A percentile compares a stretch with the other conserved stretches of the same genome.
Conservation (phyloP, 2,888 invertebrate species). For the Tricholauxania praeusta region DNA sequence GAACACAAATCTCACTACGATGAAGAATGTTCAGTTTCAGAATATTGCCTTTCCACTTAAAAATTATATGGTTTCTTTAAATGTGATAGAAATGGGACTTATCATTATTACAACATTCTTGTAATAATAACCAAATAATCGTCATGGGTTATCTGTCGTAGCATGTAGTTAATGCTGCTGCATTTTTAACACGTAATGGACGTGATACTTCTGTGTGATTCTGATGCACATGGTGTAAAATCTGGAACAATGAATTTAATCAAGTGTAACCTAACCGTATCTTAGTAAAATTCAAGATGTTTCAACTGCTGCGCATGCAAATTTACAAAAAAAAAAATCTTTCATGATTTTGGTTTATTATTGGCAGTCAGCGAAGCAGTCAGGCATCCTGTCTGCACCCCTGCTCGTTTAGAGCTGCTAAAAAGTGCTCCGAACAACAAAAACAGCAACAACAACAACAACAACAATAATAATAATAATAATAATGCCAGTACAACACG, state of each 20-base stretch:
- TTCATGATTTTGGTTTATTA: slow-evolving; percentile 10
- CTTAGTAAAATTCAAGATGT: slow-evolving; percentile 4
- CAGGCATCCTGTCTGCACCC: slow-evolving; percentile 29
- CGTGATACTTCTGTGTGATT: too few relatives aligned
- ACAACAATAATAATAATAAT: slow-evolving; percentile 19
- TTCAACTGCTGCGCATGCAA: not conserved
- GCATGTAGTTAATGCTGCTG: too few relatives aligned
- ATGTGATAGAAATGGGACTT: too few relatives aligned
- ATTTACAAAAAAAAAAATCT: not conserved
- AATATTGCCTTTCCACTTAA: too few relatives aligned
- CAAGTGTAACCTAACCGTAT: slow-evolving; percentile 14
- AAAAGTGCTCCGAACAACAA: slow-evolving; percentile 11
- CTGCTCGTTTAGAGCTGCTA: slow-evolving; percentile 9
- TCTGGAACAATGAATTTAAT: slow-evolving; percentile 20
- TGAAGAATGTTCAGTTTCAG: too few relatives aligned
- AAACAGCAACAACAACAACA: not conserved
- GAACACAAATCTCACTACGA: too few relatives aligned
- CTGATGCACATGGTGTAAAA: too few relatives aligned
- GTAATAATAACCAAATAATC: too few relatives aligned
- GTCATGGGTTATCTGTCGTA: too few relatives aligned
- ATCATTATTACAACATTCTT: too few relatives aligned
- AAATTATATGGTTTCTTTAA: too few relatives aligned
- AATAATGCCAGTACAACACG: not conserved
- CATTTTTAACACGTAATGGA: too few relatives aligned
- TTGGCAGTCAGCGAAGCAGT: slow-evolving; percentile 24